A percentile compares a stretch with the other conserved stretches of the same genome.
Evolutionary conservation across 2,113 vertebrate genomes (phyloP).

Genomic region (Vanacampus margaritifer): DNA sequence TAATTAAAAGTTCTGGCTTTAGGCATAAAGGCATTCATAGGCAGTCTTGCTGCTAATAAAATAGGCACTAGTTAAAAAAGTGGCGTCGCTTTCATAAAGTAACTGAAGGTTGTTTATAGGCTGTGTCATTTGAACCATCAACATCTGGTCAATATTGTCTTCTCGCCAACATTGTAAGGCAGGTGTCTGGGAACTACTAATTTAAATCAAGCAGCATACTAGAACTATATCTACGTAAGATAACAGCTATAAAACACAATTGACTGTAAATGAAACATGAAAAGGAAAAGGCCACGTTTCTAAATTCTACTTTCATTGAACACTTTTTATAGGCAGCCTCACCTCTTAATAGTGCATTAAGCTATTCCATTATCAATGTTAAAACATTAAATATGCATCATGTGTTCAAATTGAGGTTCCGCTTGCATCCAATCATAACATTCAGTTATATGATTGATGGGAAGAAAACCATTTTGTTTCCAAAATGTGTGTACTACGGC

Average conservation of each 20-base stretch:
- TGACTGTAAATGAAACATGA: neutral
- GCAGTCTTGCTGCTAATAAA: slow-evolving; percentile 23
- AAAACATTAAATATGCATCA: slow-evolving; percentile 11
- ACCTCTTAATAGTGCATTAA: slow-evolving; percentile 23
- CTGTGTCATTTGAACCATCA: neutral
- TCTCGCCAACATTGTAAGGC: slow-evolving; percentile 48
- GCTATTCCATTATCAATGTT: slow-evolving; percentile 10
- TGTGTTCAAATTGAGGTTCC: neutral
- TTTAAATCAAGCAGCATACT: slow-evolving; percentile 19
- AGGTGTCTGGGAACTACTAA: slow-evolving; percentile 60
- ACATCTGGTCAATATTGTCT: slow-evolving; percentile 43
- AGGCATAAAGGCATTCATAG: slow-evolving; percentile 34
- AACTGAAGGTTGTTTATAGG: neutral
- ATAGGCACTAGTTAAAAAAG: slow-evolving; percentile 16
- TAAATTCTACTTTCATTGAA: slow-evolving; percentile 26
- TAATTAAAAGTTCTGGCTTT: slow-evolving; percentile 24
- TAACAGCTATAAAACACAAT: neutral
- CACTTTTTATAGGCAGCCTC: slow-evolving; percentile 36
- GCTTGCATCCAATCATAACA: slow-evolving; percentile 8
- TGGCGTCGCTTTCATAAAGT: slow-evolving; percentile 11
- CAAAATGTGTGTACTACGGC: slow-evolving; percentile 17
- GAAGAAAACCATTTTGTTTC: slow-evolving; percentile 30
- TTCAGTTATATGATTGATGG: slow-evolving; percentile 13
- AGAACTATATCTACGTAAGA: neutral
- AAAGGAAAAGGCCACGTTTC: slow-evolving; percentile 58